Evolutionary conservation across 1,140 invertebrate genomes (phyloP).

Genomic region (Leptestheria dahalacensis): DNA sequence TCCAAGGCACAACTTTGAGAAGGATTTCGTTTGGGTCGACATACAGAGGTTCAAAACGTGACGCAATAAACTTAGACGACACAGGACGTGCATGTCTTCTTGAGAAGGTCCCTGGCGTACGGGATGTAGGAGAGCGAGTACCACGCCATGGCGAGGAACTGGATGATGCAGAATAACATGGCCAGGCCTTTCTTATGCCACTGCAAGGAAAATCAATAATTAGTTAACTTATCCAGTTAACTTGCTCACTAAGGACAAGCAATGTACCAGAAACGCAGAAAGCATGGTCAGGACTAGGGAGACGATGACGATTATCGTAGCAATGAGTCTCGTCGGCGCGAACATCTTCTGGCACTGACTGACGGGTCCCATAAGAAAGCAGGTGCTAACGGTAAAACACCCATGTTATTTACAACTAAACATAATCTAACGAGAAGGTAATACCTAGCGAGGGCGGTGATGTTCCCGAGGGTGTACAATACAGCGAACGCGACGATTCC

Average conservation of each 20-base stretch:
- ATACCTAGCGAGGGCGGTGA: slow-evolving; percentile 42
- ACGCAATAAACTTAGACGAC: neutral
- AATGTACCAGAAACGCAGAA: slow-evolving; percentile 52
- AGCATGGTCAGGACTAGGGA: slow-evolving; percentile 58
- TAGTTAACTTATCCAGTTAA: too few species aligned
- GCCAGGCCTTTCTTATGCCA: slow-evolving; percentile 56
- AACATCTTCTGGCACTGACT: slow-evolving; percentile 88
- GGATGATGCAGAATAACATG: slow-evolving; percentile 67
- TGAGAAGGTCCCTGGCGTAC: slow-evolving; percentile 68
- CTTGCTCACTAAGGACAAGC: neutral
- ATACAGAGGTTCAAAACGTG: neutral
- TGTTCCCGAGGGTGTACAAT: slow-evolving; percentile 71
- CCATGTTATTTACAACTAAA: neutral
- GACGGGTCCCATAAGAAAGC: slow-evolving; percentile 76
- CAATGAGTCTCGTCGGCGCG: slow-evolving; percentile 61
- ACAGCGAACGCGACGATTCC: slow-evolving; percentile 55
- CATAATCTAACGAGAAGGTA: too few species aligned
- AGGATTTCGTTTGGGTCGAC: too few species aligned
- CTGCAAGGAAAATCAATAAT: too few species aligned
- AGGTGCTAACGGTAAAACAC: slow-evolving; percentile 48
- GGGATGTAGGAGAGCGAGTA: slow-evolving; percentile 87
- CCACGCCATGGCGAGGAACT: slow-evolving; percentile 85
- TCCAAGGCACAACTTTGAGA: too few species aligned
- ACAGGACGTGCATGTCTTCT: slow-evolving; percentile 30
- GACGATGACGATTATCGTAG: slow-evolving; percentile 59